Conservation (phyloP, 2,113 vertebrate species). For the Columba janthina region DNA sequence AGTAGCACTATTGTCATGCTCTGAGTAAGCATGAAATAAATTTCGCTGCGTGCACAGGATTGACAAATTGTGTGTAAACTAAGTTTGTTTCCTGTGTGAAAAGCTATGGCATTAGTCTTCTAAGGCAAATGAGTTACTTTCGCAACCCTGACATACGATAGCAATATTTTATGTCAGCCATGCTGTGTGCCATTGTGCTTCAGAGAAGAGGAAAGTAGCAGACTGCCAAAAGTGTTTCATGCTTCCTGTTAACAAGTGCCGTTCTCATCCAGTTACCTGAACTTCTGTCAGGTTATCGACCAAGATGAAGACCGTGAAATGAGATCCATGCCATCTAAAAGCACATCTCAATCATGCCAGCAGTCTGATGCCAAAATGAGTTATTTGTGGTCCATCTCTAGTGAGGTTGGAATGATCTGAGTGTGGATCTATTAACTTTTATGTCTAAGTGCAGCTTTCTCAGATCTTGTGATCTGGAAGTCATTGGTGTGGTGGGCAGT, state of each 20-base stretch:
- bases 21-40: neutral
- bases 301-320: rapidly evolving
- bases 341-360: neutral
- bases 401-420: neutral
- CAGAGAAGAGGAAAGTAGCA: neutral
- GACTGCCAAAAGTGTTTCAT: neutral
- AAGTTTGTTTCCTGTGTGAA: neutral
- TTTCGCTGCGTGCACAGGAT: neutral
- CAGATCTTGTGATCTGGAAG: neutral
- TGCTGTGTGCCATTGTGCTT: neutral
- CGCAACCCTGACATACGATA: neutral
- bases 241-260: neutral
- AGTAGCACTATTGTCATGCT: neutral
- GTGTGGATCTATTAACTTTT: neutral
- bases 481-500: neutral
- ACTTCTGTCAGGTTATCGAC: neutral
- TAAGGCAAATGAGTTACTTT: neutral
- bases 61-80: neutral
- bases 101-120: neutral
- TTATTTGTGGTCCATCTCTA: neutral
- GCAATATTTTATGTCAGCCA: neutral
- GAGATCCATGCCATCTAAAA: neutral
- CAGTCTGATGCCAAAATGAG: neutral
- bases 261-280: neutral
- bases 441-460: neutral